Evolutionary conservation across 2,888 invertebrate genomes (phyloP).

Genomic region (Agonum fuliginosum): DNA sequence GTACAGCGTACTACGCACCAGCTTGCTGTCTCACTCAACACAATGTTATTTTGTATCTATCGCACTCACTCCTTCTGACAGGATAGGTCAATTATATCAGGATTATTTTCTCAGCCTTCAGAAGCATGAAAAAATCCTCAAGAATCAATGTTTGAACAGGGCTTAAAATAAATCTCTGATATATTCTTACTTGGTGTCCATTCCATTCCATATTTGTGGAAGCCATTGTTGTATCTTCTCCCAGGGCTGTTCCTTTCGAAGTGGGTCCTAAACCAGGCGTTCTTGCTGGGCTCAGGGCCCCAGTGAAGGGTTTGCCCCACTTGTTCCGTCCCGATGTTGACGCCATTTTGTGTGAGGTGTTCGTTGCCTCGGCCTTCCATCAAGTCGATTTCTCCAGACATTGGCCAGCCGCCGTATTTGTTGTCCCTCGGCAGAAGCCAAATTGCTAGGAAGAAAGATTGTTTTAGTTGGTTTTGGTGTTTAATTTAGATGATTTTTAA

Average conservation of each 20-base stretch:
- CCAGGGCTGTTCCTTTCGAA: conserved; percentile 68
- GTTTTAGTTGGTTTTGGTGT: neutral
- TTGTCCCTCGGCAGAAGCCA: conserved; percentile 82
- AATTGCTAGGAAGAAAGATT: conserved; percentile 74
- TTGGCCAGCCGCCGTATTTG: conserved; percentile 81
- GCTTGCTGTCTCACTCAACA: no score
- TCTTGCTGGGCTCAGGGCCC: conserved; percentile 77
- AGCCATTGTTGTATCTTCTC: conserved; percentile 74
- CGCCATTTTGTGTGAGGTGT: conserved; percentile 69
- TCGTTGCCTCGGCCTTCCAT: conserved; percentile 81
- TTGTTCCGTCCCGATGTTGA: conserved; percentile 77
- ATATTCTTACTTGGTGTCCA: conserved; percentile 77
- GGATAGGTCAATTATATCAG: no score
- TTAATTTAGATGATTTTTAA: neutral
- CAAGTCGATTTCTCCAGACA: conserved; percentile 84
- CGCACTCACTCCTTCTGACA: no score
- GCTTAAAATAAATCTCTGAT: no score
- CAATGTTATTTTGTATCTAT: no score
- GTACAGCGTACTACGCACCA: no score
- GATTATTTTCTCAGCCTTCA: no score
- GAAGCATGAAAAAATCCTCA: no score
- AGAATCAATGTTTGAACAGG: no score
- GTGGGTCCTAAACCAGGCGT: conserved; percentile 76
- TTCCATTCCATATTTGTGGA: conserved; percentile 80
- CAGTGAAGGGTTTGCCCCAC: conserved; percentile 80